These are phyloP conservation scores for Pseudomugil gertrudae DNA, from an alignment of 2,797 vertebrate species.

Conservation along the genomic window DNA sequence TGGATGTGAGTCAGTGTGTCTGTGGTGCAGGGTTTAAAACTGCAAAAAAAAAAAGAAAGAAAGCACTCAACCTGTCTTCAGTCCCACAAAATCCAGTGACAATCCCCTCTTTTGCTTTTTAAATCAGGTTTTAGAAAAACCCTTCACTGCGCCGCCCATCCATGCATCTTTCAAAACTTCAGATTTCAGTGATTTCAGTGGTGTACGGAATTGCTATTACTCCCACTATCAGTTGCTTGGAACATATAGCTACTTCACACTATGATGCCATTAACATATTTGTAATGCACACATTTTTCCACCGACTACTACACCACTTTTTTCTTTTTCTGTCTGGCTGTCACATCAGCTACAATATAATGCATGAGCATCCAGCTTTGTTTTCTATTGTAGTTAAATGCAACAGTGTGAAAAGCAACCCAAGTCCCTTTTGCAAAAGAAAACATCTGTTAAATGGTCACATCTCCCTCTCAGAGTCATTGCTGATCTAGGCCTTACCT, in stretches of 20 bases:
- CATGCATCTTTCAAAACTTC: slow-evolving; percentile 43
- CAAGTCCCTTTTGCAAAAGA: slow-evolving; percentile 67
- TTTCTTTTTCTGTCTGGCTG: slow-evolving; percentile 13
- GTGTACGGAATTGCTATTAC: slow-evolving; percentile 41
- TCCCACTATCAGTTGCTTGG: slow-evolving; percentile 51
- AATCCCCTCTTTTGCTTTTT: slow-evolving; percentile 66
- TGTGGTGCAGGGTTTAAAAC: slow-evolving; percentile 35
- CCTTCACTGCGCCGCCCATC: slow-evolving; percentile 53
- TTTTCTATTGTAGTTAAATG: slow-evolving; percentile 74
- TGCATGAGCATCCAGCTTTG: slow-evolving; percentile 54
- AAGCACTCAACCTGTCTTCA: slow-evolving; percentile 35
- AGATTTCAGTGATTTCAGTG: slow-evolving; percentile 48
- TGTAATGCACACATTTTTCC: slow-evolving; percentile 1
- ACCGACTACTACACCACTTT: slow-evolving; percentile 14
- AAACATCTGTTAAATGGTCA: slow-evolving; percentile 80
- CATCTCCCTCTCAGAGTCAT: slow-evolving; percentile 63
- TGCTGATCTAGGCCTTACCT: slow-evolving; percentile 68
- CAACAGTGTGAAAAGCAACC: slow-evolving; percentile 70
- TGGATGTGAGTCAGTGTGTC: slow-evolving; percentile 42
- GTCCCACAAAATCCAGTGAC: slow-evolving; percentile 37
- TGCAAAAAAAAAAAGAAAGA: slow-evolving; percentile 36
- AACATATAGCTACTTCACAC: slow-evolving; percentile 31
- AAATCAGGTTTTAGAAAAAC: slow-evolving; percentile 64
- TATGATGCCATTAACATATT: background rate
- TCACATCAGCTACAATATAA: slow-evolving; percentile 53